Evolutionary conservation across 2,797 vertebrate genomes (phyloP), one percentile per base, ranked within the genome.

Genomic region (Acrossocheilus wenchowensis): DNA sequence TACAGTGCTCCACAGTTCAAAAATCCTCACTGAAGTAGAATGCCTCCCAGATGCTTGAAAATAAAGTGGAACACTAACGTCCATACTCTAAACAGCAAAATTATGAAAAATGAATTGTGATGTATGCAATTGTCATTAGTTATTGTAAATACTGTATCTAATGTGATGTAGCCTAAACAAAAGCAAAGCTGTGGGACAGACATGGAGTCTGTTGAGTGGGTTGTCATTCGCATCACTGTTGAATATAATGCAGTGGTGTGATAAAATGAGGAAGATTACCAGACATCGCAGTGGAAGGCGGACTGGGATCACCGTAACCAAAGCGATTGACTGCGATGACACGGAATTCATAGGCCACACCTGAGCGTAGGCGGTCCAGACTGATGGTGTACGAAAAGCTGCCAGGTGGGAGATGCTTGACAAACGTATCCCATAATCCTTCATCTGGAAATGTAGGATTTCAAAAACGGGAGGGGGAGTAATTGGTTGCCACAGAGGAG

Each of bases 321-420:
- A 94, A 95, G 83, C 95, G 94, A 73, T 99, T 99, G 91, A 97
- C 92, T 1, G 97, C 97, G 43, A 98, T 96, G 90, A 99, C 97
- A 81, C 98, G 96, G 92, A 99, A 99, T 92, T 98, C 97, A 0
- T 99, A 99, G 90, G 96, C 97, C 93, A 99, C 96, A 0, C 97
- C 98, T 0, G 96, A 96, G 80, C 95, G 95, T 86, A 99, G 96
- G 64, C 95, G 95, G 89, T 97, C 97, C 93, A 98, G 94, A 21
- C 95, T 92, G 64, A 98, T 93, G 0, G 96, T 96, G 87, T 97
- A 96, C 66, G 97, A 97, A 11, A 96, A 96, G 92, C 96, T 97
- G 0, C 93, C 94, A 84, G 93, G 92, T 11, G 97, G 96, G 68
- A 99, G 95, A 89, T 95, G 95, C 92, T 97, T 97, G 90, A 96